Evolutionary conservation across 2,888 invertebrate genomes (phyloP), one percentile per base, ranked within the genome.

Genomic region (Plagodis pulveraria): DNA sequence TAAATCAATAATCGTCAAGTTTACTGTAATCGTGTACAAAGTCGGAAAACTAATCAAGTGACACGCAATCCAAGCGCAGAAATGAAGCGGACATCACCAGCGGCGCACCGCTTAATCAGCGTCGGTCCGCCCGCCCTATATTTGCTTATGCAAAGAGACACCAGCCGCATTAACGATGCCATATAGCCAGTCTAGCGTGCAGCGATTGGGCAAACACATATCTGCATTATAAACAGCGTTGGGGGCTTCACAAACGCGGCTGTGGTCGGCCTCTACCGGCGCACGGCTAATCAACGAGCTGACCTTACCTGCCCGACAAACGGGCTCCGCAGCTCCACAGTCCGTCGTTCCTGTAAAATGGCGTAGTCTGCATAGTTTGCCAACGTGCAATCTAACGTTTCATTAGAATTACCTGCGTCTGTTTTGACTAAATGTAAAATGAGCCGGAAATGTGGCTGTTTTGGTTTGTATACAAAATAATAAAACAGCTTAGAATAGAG

Each of bases 61-160:
- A 80, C 77, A 78, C 80, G 77, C 77, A 74, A 77, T 80, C 81
- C 84, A 82, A 81, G 80, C 81, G 81, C 79, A 85, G 85, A 81
- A 86, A 87, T 83, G 85, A 84, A 84, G 82, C 83, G 80, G 75
- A 79, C 83, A 81, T 80, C 84, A 83, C 84, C 80, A 76, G 81
- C 79, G 79, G 81, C 83, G 85, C 81, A 89, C 89, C 89, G 89
- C 89, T 91, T 91, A 92, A 91, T 91, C 91, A 92, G 89, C 88
- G 83, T 83, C 80, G 87, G 84, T 78, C 86, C 86, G 83, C 83
- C 88, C 88, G 90, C 89, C 89, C 91, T 91, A 91, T 91, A 91
- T 93, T 93, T 93, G 91, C 91, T 88, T 93, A 93, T 93, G 93
- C 92, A 93, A 93, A 93, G 93, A 92, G 91, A 87, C 87, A 83